Evolutionary conservation across 2,797 vertebrate species (phyloP).

Genomic region (Simalia tracyae): DNA sequence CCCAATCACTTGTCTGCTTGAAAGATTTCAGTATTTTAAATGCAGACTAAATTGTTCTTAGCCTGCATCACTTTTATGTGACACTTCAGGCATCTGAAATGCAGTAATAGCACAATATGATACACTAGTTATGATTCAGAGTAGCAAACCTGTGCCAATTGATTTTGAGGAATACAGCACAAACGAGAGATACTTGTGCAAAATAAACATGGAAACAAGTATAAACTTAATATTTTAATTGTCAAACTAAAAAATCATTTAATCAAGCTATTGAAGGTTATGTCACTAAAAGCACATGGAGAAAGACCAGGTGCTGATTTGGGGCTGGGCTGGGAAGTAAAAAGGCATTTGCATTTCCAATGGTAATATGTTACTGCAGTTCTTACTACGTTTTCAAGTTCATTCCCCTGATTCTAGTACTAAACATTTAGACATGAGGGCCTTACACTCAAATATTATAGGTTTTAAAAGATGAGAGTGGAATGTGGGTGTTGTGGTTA

Average conservation of each 20-base stretch:
- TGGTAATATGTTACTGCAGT: conserved; percentile 12
- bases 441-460: background rate
- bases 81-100: conserved; percentile 14
- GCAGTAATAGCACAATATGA: background rate
- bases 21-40: conserved; percentile 3
- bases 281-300: conserved; percentile 2
- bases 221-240: background rate
- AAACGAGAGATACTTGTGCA: background rate
- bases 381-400: background rate
- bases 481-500: background rate
- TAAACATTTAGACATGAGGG: background rate
- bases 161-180: conserved; percentile 6
- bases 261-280: background rate
- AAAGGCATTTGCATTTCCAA: background rate
- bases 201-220: background rate
- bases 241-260: background rate
- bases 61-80: background rate
- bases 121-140: conserved; percentile 39
- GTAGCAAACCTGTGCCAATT: background rate
- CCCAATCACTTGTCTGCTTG: background rate
- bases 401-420: background rate
- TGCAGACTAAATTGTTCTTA: background rate
- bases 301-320: background rate
- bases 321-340: background rate
- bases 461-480: background rate